Conservation (phyloP, 2,797 vertebrate genomes). For the Smutsia temminckii region DNA sequence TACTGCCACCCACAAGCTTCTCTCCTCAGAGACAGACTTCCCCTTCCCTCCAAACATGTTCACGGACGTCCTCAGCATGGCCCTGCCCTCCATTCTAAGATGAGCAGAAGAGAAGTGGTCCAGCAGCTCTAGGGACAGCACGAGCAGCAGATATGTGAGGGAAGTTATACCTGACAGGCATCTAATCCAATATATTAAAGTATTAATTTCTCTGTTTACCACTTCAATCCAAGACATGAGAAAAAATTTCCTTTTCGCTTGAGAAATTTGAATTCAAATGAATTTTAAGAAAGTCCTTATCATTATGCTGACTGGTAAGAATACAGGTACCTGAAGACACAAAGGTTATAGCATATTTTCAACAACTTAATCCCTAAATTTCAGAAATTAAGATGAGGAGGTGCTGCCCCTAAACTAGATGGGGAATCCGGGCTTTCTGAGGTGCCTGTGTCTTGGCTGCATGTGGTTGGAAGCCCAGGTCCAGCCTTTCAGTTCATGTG, state of each 20-base stretch:
- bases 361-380: background rate
- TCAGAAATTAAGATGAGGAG: background rate
- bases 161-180: background rate
- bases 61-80: background rate
- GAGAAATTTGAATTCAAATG: background rate
- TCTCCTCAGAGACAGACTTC: background rate
- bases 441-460: background rate
- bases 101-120: background rate
- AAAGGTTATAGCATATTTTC: background rate
- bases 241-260: background rate
- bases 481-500: background rate
- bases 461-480: background rate
- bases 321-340: background rate
- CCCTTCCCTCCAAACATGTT: background rate
- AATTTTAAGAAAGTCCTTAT: constrained; percentile 22
- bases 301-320: background rate
- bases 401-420: background rate
- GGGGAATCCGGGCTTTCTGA: background rate
- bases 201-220: background rate
- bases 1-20: background rate
- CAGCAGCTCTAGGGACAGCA: background rate
- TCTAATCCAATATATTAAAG: background rate
- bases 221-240: background rate
- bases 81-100: too few relatives aligned
- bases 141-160: background rate